Percentiles rank a stretch among this genome's conserved stretches.
Conservation (phyloP, 2,797 vertebrate species). For the Sebastes elongatus region DNA sequence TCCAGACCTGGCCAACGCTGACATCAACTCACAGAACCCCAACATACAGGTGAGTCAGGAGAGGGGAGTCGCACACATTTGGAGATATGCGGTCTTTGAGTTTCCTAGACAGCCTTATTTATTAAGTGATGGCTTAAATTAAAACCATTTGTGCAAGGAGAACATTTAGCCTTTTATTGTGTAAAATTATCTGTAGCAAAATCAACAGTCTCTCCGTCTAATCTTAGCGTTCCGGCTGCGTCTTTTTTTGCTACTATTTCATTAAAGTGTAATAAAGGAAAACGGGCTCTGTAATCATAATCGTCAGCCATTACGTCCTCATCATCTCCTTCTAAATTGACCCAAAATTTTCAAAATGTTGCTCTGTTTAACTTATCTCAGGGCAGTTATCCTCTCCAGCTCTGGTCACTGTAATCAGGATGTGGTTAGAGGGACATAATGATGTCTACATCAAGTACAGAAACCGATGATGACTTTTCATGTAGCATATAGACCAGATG, state of each 20-base stretch:
- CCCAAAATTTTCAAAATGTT: conserved; percentile 11
- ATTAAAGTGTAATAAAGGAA: conserved; percentile 20
- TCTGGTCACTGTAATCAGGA: conserved; percentile 53
- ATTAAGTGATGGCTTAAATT: neutral
- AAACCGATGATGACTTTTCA: conserved; percentile 2
- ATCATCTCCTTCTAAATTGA: conserved; percentile 25
- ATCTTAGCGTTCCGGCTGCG: neutral
- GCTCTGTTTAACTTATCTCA: conserved; percentile 47
- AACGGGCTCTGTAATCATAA: conserved; percentile 15
- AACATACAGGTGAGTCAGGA: conserved; percentile 89
- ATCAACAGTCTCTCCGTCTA: neutral
- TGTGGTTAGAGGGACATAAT: conserved; percentile 46
- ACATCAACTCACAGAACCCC: conserved; percentile 89
- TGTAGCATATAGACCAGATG: conserved; percentile 3
- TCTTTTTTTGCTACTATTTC: conserved; percentile 1
- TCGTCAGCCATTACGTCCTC: conserved; percentile 27
- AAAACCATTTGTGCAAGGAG: neutral
- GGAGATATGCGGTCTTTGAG: neutral
- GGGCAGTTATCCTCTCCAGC: conserved; percentile 14
- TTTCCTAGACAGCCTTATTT: neutral
- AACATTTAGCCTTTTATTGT: neutral
- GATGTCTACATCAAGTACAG: conserved; percentile 31
- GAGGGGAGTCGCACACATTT: neutral
- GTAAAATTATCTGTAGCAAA: neutral
- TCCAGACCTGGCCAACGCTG: conserved; percentile 86